These are phyloP conservation scores for Isichthys henryi DNA, from an alignment of 2,113 vertebrate genomes.

Conservation along the genomic window DNA sequence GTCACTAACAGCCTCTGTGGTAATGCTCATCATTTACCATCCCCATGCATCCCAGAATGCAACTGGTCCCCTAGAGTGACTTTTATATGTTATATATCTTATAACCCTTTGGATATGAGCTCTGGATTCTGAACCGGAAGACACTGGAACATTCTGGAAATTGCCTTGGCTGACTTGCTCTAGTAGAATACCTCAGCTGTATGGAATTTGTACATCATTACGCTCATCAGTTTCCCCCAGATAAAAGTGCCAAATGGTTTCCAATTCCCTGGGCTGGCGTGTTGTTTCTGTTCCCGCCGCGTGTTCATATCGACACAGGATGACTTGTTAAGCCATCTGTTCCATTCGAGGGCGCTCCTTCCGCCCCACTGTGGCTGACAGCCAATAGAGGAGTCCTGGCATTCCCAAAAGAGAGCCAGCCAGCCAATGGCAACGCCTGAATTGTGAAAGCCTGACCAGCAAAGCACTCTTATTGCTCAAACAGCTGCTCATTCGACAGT, in stretches of 20 bases:
- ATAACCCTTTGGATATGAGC: not conserved
- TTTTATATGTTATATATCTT: not conserved
- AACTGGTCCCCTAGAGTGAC: not conserved
- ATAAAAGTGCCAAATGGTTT: not conserved
- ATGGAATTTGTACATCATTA: not conserved
- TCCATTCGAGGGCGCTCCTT: not conserved
- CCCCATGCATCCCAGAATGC: not conserved
- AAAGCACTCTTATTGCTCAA: not conserved
- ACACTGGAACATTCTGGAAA: not conserved
- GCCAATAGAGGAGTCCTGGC: not conserved
- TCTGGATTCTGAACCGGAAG: not conserved
- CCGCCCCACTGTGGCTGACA: not conserved
- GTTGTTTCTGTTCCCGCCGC: not conserved
- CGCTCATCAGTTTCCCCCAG: not conserved
- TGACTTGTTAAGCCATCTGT: not conserved
- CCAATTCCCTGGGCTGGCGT: not conserved
- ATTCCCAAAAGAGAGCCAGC: not conserved
- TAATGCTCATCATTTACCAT: conserved; percentile 44
- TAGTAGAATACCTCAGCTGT: not conserved
- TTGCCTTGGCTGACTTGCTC: not conserved
- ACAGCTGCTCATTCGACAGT: not conserved
- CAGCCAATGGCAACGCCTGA: not conserved
- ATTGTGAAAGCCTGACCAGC: not conserved
- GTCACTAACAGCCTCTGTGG: conserved; percentile 83
- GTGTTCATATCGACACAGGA: conserved; percentile 3